These are phyloP conservation scores for Phrynosoma platyrhinos DNA, from an alignment of 2,113 vertebrate species.

Conservation along the genomic window DNA sequence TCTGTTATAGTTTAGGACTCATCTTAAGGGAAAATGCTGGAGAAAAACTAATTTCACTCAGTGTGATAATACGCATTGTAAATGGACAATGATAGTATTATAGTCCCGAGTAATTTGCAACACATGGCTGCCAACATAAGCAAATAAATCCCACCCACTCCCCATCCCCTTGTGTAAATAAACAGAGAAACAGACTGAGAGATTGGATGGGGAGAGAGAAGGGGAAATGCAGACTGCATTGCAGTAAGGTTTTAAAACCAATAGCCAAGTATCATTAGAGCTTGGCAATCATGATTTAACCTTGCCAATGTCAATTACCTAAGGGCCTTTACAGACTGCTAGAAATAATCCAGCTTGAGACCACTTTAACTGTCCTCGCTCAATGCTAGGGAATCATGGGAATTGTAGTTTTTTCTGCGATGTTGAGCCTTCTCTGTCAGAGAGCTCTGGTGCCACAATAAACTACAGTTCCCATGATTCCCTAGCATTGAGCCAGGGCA, in stretches of 20 bases:
- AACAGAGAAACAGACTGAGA: not conserved
- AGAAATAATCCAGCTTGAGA: too few relatives aligned
- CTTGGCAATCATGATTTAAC: not conserved
- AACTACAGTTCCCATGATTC: too few relatives aligned
- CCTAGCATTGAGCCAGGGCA: too few relatives aligned
- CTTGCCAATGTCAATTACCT: not conserved
- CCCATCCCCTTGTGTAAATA: too few relatives aligned
- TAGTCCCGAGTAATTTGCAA: not conserved
- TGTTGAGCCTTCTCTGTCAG: too few relatives aligned
- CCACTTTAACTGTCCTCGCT: too few relatives aligned
- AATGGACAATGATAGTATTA: not conserved
- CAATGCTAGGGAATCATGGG: too few relatives aligned
- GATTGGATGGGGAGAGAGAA: not conserved
- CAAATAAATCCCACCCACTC: too few relatives aligned
- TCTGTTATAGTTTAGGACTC: slow-evolving; percentile 3
- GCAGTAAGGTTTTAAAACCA: not conserved
- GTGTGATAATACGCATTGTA: not conserved
- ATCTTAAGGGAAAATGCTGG: not conserved
- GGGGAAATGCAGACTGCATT: not conserved
- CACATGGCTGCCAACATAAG: not conserved
- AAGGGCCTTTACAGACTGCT: too few relatives aligned
- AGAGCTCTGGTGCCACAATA: too few relatives aligned
- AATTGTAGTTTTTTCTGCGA: too few relatives aligned
- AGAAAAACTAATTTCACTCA: not conserved
- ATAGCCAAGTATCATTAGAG: not conserved